A percentile compares a stretch with the other conserved stretches of the same genome.
These are phyloP conservation scores for Augiades crinisus DNA, from an alignment of 2,888 invertebrate genomes.

Conservation along the genomic window DNA sequence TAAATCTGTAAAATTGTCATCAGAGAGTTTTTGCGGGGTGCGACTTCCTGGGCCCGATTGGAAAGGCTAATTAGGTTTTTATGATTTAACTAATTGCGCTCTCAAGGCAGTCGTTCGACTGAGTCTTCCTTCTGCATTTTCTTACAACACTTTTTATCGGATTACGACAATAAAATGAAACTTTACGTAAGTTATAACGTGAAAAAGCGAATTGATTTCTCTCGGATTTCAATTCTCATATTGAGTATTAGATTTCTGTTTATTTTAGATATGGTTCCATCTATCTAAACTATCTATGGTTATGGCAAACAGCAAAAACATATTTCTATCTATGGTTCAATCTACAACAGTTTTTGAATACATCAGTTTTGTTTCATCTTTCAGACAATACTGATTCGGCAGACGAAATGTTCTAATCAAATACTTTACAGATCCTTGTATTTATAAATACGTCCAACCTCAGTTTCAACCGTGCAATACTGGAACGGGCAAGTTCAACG, in stretches of 20 bases:
- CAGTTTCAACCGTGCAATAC: not conserved
- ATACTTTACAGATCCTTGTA: not conserved
- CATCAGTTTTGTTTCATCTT: too few species aligned
- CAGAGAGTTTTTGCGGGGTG: slow-evolving; percentile 43
- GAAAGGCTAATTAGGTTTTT: slow-evolving; percentile 73
- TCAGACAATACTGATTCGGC: too few species aligned
- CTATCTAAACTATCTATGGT: not conserved
- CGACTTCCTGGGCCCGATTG: slow-evolving; percentile 65
- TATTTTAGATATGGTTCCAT: too few species aligned
- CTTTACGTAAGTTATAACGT: not conserved
- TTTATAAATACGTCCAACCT: not conserved
- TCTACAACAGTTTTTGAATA: too few species aligned
- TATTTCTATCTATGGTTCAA: too few species aligned
- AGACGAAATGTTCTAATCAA: not conserved
- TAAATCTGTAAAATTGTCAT: slow-evolving; percentile 16
- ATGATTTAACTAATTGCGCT: slow-evolving; percentile 51
- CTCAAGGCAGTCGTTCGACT: slow-evolving; percentile 70
- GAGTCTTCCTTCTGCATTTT: slow-evolving; percentile 56
- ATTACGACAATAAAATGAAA: slow-evolving; percentile 4
- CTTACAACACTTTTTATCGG: slow-evolving; percentile 18
- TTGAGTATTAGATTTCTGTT: not conserved
- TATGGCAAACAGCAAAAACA: too few species aligned
- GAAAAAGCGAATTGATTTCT: slow-evolving; percentile 4
- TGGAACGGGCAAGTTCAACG: slow-evolving; percentile 1
- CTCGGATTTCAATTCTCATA: not conserved